Evolutionary conservation across 2,113 vertebrate species (phyloP).

Genomic region (Mus pahari): DNA sequence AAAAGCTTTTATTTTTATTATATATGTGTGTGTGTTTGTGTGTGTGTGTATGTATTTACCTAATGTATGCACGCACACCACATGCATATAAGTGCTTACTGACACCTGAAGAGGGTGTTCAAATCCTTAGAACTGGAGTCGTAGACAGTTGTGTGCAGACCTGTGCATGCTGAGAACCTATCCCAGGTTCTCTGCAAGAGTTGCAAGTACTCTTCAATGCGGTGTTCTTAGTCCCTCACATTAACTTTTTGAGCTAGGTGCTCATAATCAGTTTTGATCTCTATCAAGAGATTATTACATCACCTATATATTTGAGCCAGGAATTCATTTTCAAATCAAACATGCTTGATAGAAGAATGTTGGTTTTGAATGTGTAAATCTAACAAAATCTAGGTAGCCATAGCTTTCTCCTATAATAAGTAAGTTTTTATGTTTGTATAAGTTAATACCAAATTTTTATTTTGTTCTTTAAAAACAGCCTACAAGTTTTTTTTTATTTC

Average conservation of each 20-base stretch:
- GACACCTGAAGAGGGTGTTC: neutral
- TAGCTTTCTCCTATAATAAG: neutral
- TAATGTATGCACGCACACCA: neutral
- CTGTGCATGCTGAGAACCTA: neutral
- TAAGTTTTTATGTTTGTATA: neutral
- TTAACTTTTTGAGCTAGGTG: neutral
- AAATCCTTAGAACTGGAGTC: neutral
- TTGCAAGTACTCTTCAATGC: neutral
- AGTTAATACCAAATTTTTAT: neutral
- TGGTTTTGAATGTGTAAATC: neutral
- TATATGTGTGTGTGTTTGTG: neutral
- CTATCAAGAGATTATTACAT: neutral
- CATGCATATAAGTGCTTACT: neutral
- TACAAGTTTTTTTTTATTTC: constrained; percentile 1
- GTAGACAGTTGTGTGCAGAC: neutral
- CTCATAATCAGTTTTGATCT: neutral
- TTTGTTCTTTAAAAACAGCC: neutral
- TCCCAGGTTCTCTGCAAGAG: neutral
- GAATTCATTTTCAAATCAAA: neutral
- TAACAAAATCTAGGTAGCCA: neutral
- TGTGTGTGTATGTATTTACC: neutral
- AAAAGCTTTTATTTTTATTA: neutral
- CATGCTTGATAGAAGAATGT: neutral
- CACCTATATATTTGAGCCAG: neutral
- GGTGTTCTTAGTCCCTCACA: neutral